phyloP scores from a whole-genome alignment of 1,140 invertebrate genomes.

The Metopolophium dirhodum region DNA sequence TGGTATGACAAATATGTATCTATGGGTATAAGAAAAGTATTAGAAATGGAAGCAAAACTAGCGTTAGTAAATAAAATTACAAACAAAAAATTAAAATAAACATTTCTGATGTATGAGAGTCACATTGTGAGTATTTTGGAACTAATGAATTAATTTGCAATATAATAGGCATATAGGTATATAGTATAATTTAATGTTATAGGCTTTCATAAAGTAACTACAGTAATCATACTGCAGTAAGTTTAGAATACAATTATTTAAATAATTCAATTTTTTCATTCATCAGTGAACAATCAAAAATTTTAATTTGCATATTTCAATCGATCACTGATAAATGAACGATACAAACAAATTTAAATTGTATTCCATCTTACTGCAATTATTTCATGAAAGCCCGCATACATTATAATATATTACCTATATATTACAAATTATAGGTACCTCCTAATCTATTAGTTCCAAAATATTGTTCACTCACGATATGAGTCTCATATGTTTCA shows the following conservation, averaged over 20 bases:
- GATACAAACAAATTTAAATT: no score
- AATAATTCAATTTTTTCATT: background rate
- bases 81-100: background rate
- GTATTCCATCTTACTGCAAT: no score
- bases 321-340: no score
- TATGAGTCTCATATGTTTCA: no score
- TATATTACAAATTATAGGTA: no score
- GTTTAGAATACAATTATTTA: background rate
- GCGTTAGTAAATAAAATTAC: background rate
- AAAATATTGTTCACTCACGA: no score
- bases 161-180: background rate
- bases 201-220: background rate
- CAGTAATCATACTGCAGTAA: background rate
- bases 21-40: background rate
- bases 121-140: background rate
- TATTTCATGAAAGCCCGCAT: no score
- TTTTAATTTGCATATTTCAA: no score
- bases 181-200: background rate
- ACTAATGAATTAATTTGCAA: background rate
- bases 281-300: no score
- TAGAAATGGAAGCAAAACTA: background rate
- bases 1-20: constrained; percentile 14
- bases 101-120: background rate
- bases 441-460: no score
- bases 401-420: no score